These are phyloP conservation scores for Urechis unicinctus DNA, from an alignment of 2,888 invertebrate genomes.

Conservation along the genomic window DNA sequence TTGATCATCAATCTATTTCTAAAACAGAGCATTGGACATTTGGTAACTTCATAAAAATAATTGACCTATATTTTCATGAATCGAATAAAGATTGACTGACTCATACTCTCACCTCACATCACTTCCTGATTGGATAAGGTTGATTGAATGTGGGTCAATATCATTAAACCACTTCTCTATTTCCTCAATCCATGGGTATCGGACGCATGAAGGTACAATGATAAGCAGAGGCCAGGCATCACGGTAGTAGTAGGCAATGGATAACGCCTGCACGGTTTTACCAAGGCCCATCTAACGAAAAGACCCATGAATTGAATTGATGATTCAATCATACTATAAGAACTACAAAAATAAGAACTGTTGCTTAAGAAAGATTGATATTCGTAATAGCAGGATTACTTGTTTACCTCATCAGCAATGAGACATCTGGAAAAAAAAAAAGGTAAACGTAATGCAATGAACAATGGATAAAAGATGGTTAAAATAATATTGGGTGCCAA, in stretches of 20 bases:
- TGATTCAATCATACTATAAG: background rate
- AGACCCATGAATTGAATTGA: too few relatives aligned
- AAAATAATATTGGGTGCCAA: too few relatives aligned
- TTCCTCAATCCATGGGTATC: constrained; percentile 46
- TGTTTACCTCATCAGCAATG: constrained; percentile 43
- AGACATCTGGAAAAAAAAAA: constrained; percentile 33
- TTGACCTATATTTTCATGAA: too few relatives aligned
- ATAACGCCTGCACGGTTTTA: constrained; percentile 47
- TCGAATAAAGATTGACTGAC: background rate
- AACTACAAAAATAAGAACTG: background rate
- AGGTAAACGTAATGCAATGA: background rate
- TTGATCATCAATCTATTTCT: too few relatives aligned
- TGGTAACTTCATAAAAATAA: too few relatives aligned
- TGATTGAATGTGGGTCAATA: constrained; percentile 37
- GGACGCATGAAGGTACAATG: constrained; percentile 42
- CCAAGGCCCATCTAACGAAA: constrained; percentile 54
- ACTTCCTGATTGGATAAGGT: constrained; percentile 35
- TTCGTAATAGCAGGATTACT: too few relatives aligned
- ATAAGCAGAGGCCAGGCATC: constrained; percentile 45
- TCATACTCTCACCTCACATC: constrained; percentile 31
- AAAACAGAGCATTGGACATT: too few relatives aligned
- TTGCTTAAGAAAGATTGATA: background rate
- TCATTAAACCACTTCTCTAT: constrained; percentile 47
- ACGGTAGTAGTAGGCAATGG: constrained; percentile 37
- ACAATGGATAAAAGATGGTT: too few relatives aligned